Conservation (phyloP, 1,140 invertebrate genomes). For the Oryzaephilus surinamensis region DNA sequence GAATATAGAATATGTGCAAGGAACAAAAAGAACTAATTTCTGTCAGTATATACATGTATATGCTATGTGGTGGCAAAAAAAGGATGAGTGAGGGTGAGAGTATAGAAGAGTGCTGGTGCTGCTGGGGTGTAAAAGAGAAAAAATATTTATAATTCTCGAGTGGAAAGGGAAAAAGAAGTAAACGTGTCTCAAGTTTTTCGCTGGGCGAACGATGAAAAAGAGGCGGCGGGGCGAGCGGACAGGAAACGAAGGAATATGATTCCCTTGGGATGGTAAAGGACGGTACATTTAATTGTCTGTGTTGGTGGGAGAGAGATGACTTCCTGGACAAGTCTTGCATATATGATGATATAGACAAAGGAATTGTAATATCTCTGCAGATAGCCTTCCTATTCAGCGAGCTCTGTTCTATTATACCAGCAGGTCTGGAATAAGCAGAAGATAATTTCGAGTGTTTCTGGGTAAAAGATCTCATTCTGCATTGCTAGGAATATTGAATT, state of each 20-base stretch:
- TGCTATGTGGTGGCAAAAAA: constrained; percentile 10
- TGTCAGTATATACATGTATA: constrained; percentile 1
- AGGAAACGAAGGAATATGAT: constrained; percentile 21
- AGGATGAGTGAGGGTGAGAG: constrained; percentile 19
- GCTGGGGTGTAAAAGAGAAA: constrained; percentile 17
- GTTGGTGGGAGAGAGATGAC: constrained; percentile 19
- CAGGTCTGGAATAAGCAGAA: constrained; percentile 24
- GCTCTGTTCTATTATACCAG: constrained; percentile 6
- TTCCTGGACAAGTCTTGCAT: constrained; percentile 30
- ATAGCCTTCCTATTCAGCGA: constrained; percentile 23
- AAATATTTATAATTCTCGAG: constrained; percentile 28
- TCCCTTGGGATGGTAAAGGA: constrained; percentile 25
- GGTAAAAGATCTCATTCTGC: no score
- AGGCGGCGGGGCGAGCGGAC: constrained; percentile 11
- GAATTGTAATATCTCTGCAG: constrained; percentile 34
- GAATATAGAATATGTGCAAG: constrained; percentile 7
- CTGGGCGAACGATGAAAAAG: no score
- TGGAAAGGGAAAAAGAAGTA: constrained; percentile 21
- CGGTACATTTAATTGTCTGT: constrained; percentile 24
- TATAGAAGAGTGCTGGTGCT: constrained; percentile 21
- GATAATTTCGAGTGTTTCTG: constrained; percentile 26
- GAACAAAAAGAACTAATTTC: constrained; percentile 6
- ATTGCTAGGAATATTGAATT: no score
- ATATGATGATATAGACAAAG: constrained; percentile 36
- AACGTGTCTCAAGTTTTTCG: constrained; percentile 21